Base-by-base conservation (phyloP, 2,113 vertebrate species). In the Oncorhynchus keta region DNA sequence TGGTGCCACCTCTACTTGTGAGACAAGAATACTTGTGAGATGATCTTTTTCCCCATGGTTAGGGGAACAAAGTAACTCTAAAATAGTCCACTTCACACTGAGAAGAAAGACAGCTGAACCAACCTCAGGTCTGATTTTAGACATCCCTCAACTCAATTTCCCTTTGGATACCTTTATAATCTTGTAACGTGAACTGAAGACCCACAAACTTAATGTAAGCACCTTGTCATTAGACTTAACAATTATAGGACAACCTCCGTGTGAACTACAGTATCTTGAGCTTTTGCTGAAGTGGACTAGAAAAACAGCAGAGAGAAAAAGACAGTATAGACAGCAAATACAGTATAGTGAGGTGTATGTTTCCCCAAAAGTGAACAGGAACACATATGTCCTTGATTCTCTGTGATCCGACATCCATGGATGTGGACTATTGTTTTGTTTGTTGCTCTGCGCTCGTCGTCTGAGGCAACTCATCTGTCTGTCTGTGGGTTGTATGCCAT, bases 71-170 rank as follows among this genome's bases (percentile, higher is more conserved):
- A 61, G n/a, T 22, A 22, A 16, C 20, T 22, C 59, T 62, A 22
- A 62, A 24, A 62, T 62, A 24, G n/a, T 12, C 59, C 12, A 13
- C 64, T 67, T 70, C 24, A 69, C 66, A 64, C 45, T 3, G 57
- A 71, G 55, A 61, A 61, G 32, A 69, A 79, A 79, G 68, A 24
- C 35, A 51, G 20, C 1, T 26, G 6, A 71, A 69, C 72, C 70
- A 66, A 30, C 24, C 13, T 78, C 68, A 79, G 57, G 39, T 69
- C 78, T 32, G 51, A 14, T 70, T 35, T 77, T 55, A 62, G 39
- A 61, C 30, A 72, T 75, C 20, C 22, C 61, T 79, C 22, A 51
- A 69, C 75, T 67, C 59, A 64, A 78, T 72, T 85, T 82, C 57
- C 74, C 80, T 49, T 76, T 76, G 49, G 22, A 48, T 65, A 24